These are phyloP conservation scores for Nemotelus nigrinus DNA, from an alignment of 2,888 invertebrate species.

Conservation along the genomic window DNA sequence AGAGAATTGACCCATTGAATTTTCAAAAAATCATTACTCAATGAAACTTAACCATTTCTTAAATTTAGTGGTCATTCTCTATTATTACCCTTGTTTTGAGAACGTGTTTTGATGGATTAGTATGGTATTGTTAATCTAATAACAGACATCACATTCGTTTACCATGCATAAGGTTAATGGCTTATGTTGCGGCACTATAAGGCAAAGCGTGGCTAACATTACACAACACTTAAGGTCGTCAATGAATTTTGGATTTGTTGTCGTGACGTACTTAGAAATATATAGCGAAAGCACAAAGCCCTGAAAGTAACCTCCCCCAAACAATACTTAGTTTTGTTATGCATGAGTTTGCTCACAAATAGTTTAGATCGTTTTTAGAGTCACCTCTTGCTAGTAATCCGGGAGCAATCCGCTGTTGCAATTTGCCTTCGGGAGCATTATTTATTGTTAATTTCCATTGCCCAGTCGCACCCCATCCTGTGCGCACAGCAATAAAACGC, in stretches of 20 bases:
- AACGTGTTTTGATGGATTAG: too few species aligned
- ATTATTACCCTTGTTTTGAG: too few species aligned
- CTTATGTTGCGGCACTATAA: too few species aligned
- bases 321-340: neutral
- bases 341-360: neutral
- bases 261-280: neutral
- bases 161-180: too few species aligned
- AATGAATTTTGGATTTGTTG: neutral
- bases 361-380: neutral
- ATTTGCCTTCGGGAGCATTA: conserved; percentile 38
- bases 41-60: too few species aligned
- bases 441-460: conserved; percentile 69
- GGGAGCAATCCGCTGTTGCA: neutral
- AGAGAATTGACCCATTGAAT: too few species aligned
- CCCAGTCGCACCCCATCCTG: conserved; percentile 73
- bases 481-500: conserved; percentile 72
- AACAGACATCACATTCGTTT: too few species aligned
- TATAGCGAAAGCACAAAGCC: neutral
- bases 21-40: too few species aligned
- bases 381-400: conserved; percentile 31
- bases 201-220: too few species aligned
- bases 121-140: too few species aligned
- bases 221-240: too few species aligned
- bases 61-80: too few species aligned
- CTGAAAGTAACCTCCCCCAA: neutral